Conservation (phyloP, 2,888 invertebrate genomes). For the Sinentomon sp. region DNA sequence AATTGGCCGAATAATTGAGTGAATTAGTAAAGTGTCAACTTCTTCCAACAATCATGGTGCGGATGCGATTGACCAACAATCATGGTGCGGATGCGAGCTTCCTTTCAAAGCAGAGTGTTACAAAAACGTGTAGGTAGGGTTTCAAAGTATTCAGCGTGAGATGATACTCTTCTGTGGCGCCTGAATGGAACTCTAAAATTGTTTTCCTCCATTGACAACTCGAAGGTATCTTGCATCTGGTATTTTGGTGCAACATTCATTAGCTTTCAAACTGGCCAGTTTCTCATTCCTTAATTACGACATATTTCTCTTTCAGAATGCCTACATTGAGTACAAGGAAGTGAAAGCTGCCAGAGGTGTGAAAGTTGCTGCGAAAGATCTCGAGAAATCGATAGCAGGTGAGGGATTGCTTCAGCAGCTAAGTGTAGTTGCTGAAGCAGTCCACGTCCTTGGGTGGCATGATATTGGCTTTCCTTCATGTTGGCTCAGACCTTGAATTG, state of each 20-base stretch:
- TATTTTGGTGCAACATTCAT: neutral
- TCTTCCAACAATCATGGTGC: no score
- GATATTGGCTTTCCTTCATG: neutral
- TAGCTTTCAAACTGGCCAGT: neutral
- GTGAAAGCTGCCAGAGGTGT: slow-evolving; percentile 91
- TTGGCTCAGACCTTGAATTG: no score
- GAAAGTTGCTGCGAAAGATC: slow-evolving; percentile 89
- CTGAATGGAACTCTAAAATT: neutral
- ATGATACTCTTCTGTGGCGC: neutral
- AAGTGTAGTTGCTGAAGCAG: no score
- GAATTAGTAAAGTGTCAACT: no score
- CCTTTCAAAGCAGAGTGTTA: no score
- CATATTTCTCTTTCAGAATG: slow-evolving; percentile 30
- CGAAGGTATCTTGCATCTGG: neutral
- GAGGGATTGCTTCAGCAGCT: slow-evolving; percentile 9
- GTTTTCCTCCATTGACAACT: neutral
- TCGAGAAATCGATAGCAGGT: slow-evolving; percentile 86
- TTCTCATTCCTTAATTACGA: neutral
- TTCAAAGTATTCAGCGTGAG: neutral
- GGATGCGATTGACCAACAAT: no score
- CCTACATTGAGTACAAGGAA: slow-evolving; percentile 80
- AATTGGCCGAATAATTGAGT: no score
- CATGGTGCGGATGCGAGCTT: no score
- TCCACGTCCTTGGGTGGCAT: no score
- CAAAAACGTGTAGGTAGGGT: neutral